phyloP scores from a whole-genome alignment of 1,140 invertebrate genomes.

The Halyomorpha halys region DNA sequence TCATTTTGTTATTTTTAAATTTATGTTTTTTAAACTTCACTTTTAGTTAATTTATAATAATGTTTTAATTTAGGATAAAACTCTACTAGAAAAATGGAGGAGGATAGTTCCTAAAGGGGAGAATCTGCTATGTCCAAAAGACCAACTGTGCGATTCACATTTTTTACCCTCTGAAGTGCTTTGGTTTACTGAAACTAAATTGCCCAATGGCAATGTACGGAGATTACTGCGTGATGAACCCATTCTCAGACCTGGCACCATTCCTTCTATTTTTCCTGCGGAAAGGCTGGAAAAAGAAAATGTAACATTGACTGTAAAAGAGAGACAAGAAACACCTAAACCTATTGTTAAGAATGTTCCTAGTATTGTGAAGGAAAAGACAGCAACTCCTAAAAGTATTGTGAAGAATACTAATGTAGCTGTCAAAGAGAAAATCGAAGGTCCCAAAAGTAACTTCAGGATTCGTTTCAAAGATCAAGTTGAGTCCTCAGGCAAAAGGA shows the following conservation, averaged over 20 bases:
- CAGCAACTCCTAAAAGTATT: no score
- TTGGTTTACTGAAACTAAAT: constrained; percentile 8
- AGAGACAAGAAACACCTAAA: no score
- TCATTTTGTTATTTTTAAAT: not conserved
- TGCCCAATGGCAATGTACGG: constrained; percentile 10
- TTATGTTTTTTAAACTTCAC: not conserved
- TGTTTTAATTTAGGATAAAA: constrained; percentile 4
- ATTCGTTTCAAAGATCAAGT: no score
- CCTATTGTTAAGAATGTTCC: no score
- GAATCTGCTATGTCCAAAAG: not conserved
- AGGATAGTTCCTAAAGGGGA: not conserved
- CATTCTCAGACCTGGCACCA: not conserved
- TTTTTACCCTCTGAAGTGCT: not conserved
- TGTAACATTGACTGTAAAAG: no score
- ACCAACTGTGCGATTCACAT: constrained; percentile 8
- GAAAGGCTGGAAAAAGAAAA: not conserved
- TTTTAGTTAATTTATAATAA: not conserved
- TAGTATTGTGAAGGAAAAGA: no score
- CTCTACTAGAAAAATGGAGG: not conserved
- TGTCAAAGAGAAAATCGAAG: no score
- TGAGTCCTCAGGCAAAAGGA: no score
- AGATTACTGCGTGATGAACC: not conserved
- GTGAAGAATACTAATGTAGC: no score
- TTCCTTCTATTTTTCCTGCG: constrained; percentile 7
- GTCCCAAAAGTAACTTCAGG: no score